Evolutionary conservation across 2,797 vertebrate species (phyloP).

Genomic region (Podarcis siculus): DNA sequence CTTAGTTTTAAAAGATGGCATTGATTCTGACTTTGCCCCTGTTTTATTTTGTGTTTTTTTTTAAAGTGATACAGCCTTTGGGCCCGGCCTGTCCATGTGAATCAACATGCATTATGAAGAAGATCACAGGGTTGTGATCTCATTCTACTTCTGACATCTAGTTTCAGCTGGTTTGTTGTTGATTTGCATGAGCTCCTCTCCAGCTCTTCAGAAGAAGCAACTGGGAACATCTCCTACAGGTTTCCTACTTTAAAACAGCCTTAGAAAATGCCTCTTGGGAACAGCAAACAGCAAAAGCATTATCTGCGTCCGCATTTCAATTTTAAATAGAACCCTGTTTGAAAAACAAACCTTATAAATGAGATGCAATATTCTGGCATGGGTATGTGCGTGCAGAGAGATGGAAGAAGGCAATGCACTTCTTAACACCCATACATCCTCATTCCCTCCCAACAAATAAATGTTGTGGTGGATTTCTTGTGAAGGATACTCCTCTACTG

Average conservation of each 20-base stretch:
- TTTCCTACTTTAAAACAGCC: background rate
- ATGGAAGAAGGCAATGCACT: background rate
- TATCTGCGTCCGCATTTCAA: background rate
- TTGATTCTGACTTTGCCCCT: background rate
- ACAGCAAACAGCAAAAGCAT: background rate
- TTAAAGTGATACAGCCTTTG: background rate
- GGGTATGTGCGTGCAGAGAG: background rate
- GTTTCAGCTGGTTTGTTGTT: background rate
- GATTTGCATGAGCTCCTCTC: rapidly evolving
- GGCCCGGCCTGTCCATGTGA: background rate
- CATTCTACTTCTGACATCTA: slow-evolving; percentile 17
- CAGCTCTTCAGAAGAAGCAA: background rate
- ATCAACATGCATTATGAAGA: background rate
- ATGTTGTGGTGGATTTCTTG: background rate
- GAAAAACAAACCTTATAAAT: background rate
- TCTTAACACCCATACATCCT: background rate
- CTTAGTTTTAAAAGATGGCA: background rate
- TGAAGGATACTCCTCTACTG: background rate
- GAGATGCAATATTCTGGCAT: background rate
- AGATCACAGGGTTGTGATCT: background rate
- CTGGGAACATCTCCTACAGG: background rate
- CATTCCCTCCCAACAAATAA: background rate
- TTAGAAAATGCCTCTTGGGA: background rate
- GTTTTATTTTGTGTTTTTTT: background rate
- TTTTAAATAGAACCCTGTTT: background rate